phyloP scores from a whole-genome alignment of 2,113 vertebrate genomes.

The Heterochromis multidens region DNA sequence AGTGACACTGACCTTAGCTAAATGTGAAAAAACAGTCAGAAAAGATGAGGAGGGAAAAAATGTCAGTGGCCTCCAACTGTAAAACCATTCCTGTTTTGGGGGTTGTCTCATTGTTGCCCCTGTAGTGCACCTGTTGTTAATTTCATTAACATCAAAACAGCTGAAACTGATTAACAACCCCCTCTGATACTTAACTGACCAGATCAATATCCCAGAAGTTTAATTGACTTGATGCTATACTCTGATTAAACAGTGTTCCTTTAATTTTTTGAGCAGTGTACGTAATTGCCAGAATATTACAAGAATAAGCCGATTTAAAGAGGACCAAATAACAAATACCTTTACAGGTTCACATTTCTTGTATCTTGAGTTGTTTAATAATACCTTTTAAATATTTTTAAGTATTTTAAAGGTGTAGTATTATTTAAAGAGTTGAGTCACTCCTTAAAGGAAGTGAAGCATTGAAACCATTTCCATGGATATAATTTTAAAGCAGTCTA shows the following conservation, averaged over 20 bases:
- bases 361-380: not conserved
- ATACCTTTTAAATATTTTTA: not conserved
- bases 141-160: not conserved
- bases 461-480: not conserved
- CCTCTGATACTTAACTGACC: not conserved
- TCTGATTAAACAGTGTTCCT: not conserved
- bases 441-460: not conserved
- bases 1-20: not conserved
- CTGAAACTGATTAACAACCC: not conserved
- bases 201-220: not conserved
- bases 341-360: not conserved
- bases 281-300: not conserved
- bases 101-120: rapidly evolving
- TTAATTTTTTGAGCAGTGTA: not conserved
- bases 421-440: not conserved
- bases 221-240: not conserved
- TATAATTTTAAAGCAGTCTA: not conserved
- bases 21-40: not conserved
- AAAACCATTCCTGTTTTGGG: no score
- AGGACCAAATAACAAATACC: not conserved
- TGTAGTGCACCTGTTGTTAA: not conserved
- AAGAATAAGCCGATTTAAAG: not conserved
- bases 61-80: no score
- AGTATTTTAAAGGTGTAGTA: not conserved
- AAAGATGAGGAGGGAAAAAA: no score